Percentiles rank a stretch among this genome's conserved stretches.
Evolutionary conservation across 1,140 invertebrate species (phyloP).

Genomic region (Tyrophagus putrescentiae): DNA sequence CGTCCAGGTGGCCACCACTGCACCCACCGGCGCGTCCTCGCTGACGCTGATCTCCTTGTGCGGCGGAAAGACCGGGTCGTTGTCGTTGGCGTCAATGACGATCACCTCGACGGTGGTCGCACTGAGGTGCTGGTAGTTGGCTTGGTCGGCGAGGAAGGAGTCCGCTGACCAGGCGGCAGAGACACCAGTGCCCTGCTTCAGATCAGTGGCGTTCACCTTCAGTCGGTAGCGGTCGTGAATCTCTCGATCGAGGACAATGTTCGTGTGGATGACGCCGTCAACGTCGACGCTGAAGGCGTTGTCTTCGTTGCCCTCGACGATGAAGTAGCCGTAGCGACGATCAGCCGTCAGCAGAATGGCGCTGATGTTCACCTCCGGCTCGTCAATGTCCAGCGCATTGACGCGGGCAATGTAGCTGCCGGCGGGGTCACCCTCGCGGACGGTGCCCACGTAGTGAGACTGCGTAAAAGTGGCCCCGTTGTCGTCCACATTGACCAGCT

Average conservation of each 20-base stretch:
- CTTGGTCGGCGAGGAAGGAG: constrained; percentile 4
- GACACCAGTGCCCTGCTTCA: not conserved
- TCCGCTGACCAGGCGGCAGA: not conserved
- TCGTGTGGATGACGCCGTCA: constrained; percentile 75
- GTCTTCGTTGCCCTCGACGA: constrained; percentile 87
- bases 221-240: constrained; percentile 73
- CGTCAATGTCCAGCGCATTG: constrained; percentile 23
- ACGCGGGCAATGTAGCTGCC: constrained; percentile 67
- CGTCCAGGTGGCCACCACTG: constrained; percentile 70
- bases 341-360: constrained; percentile 55
- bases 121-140: constrained; percentile 52
- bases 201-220: constrained; percentile 82
- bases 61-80: constrained; percentile 84
- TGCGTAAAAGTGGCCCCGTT: constrained; percentile 81
- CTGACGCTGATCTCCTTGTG: constrained; percentile 62
- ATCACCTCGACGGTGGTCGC: constrained; percentile 71
- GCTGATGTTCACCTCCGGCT: constrained; percentile 24
- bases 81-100: constrained; percentile 70
- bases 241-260: constrained; percentile 82
- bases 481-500: constrained; percentile 69
- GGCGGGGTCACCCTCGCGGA: constrained; percentile 75
- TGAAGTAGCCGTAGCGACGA: constrained; percentile 82
- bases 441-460: constrained; percentile 65
- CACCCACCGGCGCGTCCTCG: constrained; percentile 69
- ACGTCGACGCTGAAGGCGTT: constrained; percentile 87